Conservation (phyloP, 2,113 vertebrate genomes). For the Taxidea taxus region DNA sequence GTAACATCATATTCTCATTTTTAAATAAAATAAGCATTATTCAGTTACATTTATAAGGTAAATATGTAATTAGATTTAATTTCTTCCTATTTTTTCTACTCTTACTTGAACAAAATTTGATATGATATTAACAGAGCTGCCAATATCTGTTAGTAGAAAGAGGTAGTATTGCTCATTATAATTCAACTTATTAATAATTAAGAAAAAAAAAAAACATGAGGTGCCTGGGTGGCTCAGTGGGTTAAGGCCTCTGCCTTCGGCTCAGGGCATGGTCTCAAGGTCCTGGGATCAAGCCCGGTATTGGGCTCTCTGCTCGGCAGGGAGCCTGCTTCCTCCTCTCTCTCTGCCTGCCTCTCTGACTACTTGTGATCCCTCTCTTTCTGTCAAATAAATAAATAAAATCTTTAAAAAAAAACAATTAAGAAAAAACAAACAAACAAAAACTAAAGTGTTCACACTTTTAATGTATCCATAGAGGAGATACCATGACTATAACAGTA, state of each 20-base stretch:
- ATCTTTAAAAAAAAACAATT: neutral
- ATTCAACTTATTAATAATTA: neutral
- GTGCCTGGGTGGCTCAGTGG: no score
- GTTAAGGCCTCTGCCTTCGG: no score
- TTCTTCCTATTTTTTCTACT: neutral
- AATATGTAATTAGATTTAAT: neutral
- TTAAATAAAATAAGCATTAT: neutral
- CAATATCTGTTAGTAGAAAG: neutral
- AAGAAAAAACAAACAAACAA: neutral
- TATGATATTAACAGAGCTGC: neutral
- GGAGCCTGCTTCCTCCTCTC: no score
- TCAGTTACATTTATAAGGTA: neutral
- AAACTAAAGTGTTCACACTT: neutral
- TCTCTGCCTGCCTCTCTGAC: no score
- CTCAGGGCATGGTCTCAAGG: no score
- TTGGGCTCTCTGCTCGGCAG: no score
- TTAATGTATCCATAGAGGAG: neutral
- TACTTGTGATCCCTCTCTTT: no score
- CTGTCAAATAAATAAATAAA: no score
- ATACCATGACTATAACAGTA: neutral
- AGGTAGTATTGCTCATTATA: neutral
- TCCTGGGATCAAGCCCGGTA: no score
- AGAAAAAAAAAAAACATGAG: neutral
- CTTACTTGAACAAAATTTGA: neutral
- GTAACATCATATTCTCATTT: neutral